Percentiles rank a stretch among this genome's conserved stretches.
These are phyloP conservation scores for Drosophila sechellia DNA, from an alignment of 1,140 invertebrate species.

Conservation along the genomic window DNA sequence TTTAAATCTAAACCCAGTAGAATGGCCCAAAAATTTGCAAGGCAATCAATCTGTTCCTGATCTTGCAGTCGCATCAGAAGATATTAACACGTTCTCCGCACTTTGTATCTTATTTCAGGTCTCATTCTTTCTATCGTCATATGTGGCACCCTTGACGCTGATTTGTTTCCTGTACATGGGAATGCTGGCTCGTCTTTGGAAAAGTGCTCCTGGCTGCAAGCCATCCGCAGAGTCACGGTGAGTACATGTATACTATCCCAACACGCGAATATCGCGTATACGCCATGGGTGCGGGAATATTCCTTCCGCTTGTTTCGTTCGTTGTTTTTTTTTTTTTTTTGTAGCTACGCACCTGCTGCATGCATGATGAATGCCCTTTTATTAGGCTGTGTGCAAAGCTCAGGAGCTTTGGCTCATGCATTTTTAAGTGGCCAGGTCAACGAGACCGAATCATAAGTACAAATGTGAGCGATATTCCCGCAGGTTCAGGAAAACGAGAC, in stretches of 20 bases:
- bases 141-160: conserved; percentile 92
- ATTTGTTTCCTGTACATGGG: conserved; percentile 96
- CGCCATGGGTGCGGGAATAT: not conserved
- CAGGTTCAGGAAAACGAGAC: not conserved
- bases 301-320: not conserved
- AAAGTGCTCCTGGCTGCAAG: conserved; percentile 90
- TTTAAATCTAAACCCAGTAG: no score
- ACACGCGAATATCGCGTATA: conserved; percentile 20
- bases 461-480: conserved; percentile 4
- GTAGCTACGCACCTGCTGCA: conserved; percentile 29
- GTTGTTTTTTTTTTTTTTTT: not conserved
- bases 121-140: conserved; percentile 93
- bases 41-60: no score
- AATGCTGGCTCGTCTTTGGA: conserved; percentile 95
- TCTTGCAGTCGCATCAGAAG: no score
- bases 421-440: conserved; percentile 60
- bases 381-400: conserved; percentile 40
- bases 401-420: conserved; percentile 62
- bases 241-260: conserved; percentile 18
- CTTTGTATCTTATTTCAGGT: conserved; percentile 85
- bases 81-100: no score
- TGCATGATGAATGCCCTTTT: conserved; percentile 67
- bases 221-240: conserved; percentile 86
- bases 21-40: no score
- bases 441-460: conserved; percentile 18